Evolutionary conservation across 2,113 vertebrate genomes (phyloP), one percentile per base, ranked within the genome.

Genomic region (Puffinus mauretanicus): DNA sequence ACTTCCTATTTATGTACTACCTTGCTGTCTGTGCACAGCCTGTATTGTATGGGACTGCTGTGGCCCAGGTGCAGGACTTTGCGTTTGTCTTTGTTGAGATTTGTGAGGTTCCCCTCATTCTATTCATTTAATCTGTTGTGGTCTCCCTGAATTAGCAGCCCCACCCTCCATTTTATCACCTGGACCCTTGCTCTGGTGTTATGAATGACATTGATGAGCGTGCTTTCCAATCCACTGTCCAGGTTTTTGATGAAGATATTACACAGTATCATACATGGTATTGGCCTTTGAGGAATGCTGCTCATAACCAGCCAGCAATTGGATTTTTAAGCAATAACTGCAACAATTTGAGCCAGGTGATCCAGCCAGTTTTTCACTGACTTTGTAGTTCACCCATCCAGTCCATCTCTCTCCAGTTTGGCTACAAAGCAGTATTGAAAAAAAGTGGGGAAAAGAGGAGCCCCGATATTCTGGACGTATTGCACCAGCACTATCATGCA

Each of bases 401-500:
- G 26, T 22, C 25, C 9, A 12, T 29, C 12, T 47, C 42, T 47
- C 19, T 60, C 29, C 38, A 57, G 30, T 75, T 14, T 57, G 38
- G 27, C 70, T 72, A 79, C 54, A 64, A 95, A 82, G 24, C 17
- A 36, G 4, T 14, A 60, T 15, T 52, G 15, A 29, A 60, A 78
- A 62, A 47, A 52, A 26, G 1, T 15, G 9, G 9, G 7, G 36
- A 26, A 55, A 69, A 72, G 11, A 83, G 16, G 12, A 65, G 1
- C 10, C 20, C 14, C 0, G 0, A 66, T 69, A 47, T 49, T 80
- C 58, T 83, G 18, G 34, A 57, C 25, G 13, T 60, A 36, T 15
- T 55, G 3, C 36, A 72, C 19, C 62, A 60, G 13, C 20, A 47
- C 13, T 57, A 38, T 60, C 49, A 57, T 16, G 36, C 27, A 88